phyloP scores from a whole-genome alignment of 2,888 invertebrate species.

The Napeogenes inachia region DNA sequence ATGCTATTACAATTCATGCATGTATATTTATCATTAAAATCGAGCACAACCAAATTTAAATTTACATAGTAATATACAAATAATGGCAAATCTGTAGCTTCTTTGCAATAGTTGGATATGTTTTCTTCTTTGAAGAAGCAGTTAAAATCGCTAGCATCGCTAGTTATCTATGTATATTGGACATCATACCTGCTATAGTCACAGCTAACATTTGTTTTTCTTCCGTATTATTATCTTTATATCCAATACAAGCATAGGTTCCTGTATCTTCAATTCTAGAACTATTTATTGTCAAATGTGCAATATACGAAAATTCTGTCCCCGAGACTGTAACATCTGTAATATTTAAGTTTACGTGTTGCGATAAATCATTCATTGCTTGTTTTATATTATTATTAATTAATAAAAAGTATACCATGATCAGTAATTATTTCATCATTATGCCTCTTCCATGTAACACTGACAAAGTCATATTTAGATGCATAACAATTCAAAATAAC shows the following conservation, averaged over 20 bases:
- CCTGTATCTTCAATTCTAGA: slow-evolving; percentile 47
- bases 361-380: background rate
- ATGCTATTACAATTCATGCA: too few species aligned
- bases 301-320: slow-evolving; percentile 47
- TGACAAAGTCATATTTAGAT: slow-evolving; percentile 50
- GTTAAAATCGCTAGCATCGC: too few species aligned
- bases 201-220: slow-evolving; percentile 40
- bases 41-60: too few species aligned
- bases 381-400: background rate
- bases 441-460: slow-evolving; percentile 50
- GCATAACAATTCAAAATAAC: slow-evolving; percentile 53
- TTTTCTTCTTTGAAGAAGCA: too few species aligned
- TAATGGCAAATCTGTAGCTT: too few species aligned
- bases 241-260: slow-evolving; percentile 50
- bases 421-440: slow-evolving; percentile 31
- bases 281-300: slow-evolving; percentile 46
- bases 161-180: slow-evolving; percentile 1
- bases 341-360: slow-evolving; percentile 24
- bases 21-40: too few species aligned
- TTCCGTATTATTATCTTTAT: slow-evolving; percentile 31
- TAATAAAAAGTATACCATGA: slow-evolving; percentile 36
- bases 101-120: too few species aligned
- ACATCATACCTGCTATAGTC: slow-evolving; percentile 47
- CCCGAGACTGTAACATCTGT: slow-evolving; percentile 39
- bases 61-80: too few species aligned